These are phyloP conservation scores for sheep (Ovis aries) DNA, from an alignment of 2,113 vertebrate species.

Conservation along the genomic window ARS-UI_Ramb_v3.0 NC_056064.1:206501-207000, in stretches of 20 bases:
- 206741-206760: background rate
- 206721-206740: background rate
- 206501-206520: no score
- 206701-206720: background rate
- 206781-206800: background rate
- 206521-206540: no score
- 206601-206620: background rate
- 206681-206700: background rate
- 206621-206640: background rate
- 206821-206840: background rate
- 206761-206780: background rate
- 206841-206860: background rate
- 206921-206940: background rate
- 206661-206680: background rate
- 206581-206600: no score
- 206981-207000: background rate
- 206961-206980: background rate
- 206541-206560: no score
- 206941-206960: background rate
- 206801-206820: background rate
- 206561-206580: no score
- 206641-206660: background rate
- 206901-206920: background rate
- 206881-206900: fast-evolving
- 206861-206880: background rate